Evolutionary conservation across 2,888 invertebrate genomes (phyloP), one percentile per base, ranked within the genome.

Genomic region (Heteropelma amictum): DNA sequence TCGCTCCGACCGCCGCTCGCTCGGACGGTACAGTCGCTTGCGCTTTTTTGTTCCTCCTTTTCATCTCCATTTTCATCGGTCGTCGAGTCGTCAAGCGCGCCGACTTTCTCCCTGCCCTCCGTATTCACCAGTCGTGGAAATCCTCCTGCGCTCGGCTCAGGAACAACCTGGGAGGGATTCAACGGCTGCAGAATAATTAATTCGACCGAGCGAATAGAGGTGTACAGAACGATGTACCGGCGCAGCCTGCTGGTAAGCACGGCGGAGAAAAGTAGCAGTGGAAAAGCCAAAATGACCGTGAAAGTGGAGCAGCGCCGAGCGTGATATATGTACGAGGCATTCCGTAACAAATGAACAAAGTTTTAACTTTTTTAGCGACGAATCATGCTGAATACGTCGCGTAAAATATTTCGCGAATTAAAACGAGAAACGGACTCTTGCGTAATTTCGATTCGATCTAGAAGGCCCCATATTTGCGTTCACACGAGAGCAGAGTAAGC

Each of bases 1-100:
- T 67, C 47, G 42, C 47, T 61, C 1, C 40, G 54, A 68, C 49
- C 72, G 40, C 47, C 61, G 47, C 54, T 67, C 47, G 60, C 47
- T 10, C 14, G 40, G 21, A n/a, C n/a, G 6, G 40, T 51, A 7
- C 40, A 3, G 10, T 53, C 14, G 23, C 6, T 64, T n/a, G 33
- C 12, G 0, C 5, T 7, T 47, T 56, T 49, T 19, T 28, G 10
- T 23, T 45, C 33, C 6, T 23, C 38, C 17, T 19, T 21, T 28
- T 12, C 8, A 23, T 30, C 38, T 14, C 40, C 38, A 10, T 35
- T 12, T 14, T 38, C 28, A 10, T 28, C 28, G 7, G n/a, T n/a
- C n/a, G n/a, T n/a, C n/a, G n/a, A n/a, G n/a, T 49, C 45, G 19
- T 10, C 26, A 14, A 40, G n/a, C n/a, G n/a, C 47, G 17, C 3